phyloP scores from a whole-genome alignment of 1,140 invertebrate genomes.

The Drosophila chauvacae region DNA sequence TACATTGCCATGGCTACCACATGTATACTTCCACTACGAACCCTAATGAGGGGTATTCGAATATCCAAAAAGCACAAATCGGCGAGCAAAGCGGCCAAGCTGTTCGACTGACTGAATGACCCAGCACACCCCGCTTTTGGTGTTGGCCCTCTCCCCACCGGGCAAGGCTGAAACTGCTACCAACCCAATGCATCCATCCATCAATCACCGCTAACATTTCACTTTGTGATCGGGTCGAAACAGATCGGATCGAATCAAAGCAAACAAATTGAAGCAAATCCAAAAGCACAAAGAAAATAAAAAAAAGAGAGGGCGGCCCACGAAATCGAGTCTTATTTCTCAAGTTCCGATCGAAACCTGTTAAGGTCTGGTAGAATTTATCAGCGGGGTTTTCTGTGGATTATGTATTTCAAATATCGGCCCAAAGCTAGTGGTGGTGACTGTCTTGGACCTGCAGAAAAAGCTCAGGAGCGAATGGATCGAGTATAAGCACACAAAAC shows the following conservation, averaged over 20 bases:
- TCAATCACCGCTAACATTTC: slow-evolving; percentile 72
- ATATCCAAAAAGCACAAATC: slow-evolving; percentile 26
- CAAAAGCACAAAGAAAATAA: not conserved
- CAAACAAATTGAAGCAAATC: slow-evolving; percentile 40
- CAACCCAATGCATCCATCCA: slow-evolving; percentile 42
- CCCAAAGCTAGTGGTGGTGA: slow-evolving; percentile 15
- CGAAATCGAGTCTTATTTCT: slow-evolving; percentile 4
- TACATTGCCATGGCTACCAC: too few relatives aligned
- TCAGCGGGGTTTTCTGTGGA: not conserved
- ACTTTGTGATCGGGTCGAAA: slow-evolving; percentile 43
- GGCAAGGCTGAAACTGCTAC: slow-evolving; percentile 21
- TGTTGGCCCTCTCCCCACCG: slow-evolving; percentile 14
- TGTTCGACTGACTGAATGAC: slow-evolving; percentile 31
- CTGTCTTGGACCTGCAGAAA: slow-evolving; percentile 12
- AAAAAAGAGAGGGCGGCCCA: slow-evolving; percentile 6
- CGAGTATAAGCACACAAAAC: not conserved
- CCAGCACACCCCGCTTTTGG: slow-evolving; percentile 27
- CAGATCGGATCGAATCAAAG: slow-evolving; percentile 29
- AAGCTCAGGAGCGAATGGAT: slow-evolving; percentile 15
- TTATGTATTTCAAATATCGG: not conserved
- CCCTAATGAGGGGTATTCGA: not conserved
- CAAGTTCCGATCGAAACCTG: slow-evolving; percentile 14
- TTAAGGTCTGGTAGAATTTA: not conserved
- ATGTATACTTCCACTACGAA: not conserved
- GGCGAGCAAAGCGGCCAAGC: slow-evolving; percentile 16